Conservation (phyloP, 2,888 invertebrate species). For the Thalpophila matura region DNA sequence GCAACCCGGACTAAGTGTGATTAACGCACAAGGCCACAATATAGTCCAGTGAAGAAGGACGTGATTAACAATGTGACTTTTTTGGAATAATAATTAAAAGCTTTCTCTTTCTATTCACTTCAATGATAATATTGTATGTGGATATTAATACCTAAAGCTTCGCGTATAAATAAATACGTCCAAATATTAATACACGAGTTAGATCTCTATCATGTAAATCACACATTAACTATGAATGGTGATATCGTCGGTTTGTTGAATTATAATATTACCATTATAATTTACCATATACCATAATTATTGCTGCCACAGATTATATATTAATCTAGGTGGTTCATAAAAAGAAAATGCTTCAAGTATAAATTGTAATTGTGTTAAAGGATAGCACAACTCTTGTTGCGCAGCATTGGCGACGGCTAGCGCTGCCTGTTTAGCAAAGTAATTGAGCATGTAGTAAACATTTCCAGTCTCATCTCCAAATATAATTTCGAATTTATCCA, state of each 20-base stretch:
- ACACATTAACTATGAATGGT: slow-evolving; percentile 26
- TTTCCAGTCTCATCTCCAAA: slow-evolving; percentile 61
- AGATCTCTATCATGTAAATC: slow-evolving; percentile 35
- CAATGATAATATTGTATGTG: not conserved
- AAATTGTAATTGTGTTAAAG: slow-evolving; percentile 7
- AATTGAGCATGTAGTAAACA: slow-evolving; percentile 73
- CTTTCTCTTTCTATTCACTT: not conserved
- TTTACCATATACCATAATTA: too few relatives aligned
- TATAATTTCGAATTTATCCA: slow-evolving; percentile 58
- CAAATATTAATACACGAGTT: slow-evolving; percentile 28
- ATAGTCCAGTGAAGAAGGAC: slow-evolving; percentile 23
- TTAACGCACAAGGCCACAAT: slow-evolving; percentile 64
- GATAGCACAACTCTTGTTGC: slow-evolving; percentile 17
- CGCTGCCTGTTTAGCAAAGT: slow-evolving; percentile 64
- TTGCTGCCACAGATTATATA: slow-evolving; percentile 7
- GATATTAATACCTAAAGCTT: too few relatives aligned
- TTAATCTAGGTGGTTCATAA: slow-evolving; percentile 4
- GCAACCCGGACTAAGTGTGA: slow-evolving; percentile 70
- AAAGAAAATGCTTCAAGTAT: slow-evolving; percentile 4
- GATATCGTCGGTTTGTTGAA: slow-evolving; percentile 36
- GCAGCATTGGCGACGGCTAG: slow-evolving; percentile 56
- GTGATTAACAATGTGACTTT: not conserved
- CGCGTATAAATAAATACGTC: not conserved
- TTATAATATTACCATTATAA: too few relatives aligned
- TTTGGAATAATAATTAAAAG: not conserved